A percentile compares a stretch with the other conserved stretches of the same genome.
phyloP scores from a whole-genome alignment of 1,140 invertebrate species.

The Eubasilissa regina region DNA sequence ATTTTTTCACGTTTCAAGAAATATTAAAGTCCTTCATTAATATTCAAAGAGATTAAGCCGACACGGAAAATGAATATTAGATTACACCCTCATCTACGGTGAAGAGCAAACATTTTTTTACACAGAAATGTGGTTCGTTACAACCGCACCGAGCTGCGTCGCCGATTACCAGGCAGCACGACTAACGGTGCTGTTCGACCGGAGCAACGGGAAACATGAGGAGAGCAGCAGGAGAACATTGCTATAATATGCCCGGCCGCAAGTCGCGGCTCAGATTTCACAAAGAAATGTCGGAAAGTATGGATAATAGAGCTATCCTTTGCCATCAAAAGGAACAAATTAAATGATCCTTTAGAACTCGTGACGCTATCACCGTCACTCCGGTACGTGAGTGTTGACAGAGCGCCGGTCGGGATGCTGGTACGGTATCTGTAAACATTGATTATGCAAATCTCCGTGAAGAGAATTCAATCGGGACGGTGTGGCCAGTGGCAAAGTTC shows the following conservation, averaged over 20 bases:
- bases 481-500: background rate
- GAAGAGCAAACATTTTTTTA: conserved; percentile 3
- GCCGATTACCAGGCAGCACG: too few relatives aligned
- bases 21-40: too few relatives aligned
- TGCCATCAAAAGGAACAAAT: background rate
- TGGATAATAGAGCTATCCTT: background rate
- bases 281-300: too few relatives aligned
- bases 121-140: background rate
- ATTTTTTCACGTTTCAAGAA: too few relatives aligned
- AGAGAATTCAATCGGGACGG: conserved; percentile 16
- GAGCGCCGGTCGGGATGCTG: background rate
- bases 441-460: conserved; percentile 39
- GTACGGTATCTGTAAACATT: conserved; percentile 8
- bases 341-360: background rate
- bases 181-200: too few relatives aligned
- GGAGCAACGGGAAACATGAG: too few relatives aligned
- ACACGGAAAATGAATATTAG: background rate
- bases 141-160: too few relatives aligned
- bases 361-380: background rate
- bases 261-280: too few relatives aligned
- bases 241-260: too few relatives aligned
- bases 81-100: background rate
- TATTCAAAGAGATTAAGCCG: background rate
- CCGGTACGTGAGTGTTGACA: conserved; percentile 11
- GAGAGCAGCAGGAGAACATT: too few relatives aligned